Conservation (phyloP, 2,113 vertebrate species). For the Ochotona princeps region DNA sequence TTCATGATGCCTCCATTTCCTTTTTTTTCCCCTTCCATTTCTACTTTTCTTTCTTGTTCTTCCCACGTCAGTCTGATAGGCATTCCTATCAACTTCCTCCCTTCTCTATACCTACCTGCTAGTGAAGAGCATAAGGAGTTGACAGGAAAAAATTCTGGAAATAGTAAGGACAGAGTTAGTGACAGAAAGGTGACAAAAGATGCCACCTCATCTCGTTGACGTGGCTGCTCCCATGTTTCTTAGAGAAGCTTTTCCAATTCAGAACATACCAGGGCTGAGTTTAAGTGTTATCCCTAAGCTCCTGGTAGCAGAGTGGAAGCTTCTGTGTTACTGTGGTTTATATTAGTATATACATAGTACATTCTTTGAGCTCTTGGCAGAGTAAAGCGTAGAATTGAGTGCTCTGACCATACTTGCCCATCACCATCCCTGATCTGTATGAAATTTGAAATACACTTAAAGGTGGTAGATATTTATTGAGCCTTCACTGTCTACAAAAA, state of each 20-base stretch:
- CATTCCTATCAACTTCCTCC: background rate
- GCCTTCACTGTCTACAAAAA: background rate
- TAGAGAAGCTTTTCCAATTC: background rate
- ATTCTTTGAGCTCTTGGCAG: background rate
- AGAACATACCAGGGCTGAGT: background rate
- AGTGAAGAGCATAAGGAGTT: background rate
- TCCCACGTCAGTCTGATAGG: background rate
- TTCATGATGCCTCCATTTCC: background rate
- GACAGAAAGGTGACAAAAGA: background rate
- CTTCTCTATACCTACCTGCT: background rate
- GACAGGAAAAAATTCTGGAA: background rate
- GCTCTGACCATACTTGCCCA: background rate
- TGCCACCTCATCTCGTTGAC: background rate
- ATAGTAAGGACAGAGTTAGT: background rate
- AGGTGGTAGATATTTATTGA: background rate
- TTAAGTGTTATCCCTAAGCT: background rate
- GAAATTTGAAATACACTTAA: background rate
- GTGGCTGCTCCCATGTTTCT: background rate
- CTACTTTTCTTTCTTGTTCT: background rate
- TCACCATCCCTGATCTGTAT: background rate
- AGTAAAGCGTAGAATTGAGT: background rate
- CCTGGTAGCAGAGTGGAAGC: background rate
- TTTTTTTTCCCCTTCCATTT: background rate
- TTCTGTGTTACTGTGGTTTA: background rate
- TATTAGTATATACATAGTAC: background rate